Base-by-base conservation (phyloP, 2,113 vertebrate species). In the Cacatua alba region DNA sequence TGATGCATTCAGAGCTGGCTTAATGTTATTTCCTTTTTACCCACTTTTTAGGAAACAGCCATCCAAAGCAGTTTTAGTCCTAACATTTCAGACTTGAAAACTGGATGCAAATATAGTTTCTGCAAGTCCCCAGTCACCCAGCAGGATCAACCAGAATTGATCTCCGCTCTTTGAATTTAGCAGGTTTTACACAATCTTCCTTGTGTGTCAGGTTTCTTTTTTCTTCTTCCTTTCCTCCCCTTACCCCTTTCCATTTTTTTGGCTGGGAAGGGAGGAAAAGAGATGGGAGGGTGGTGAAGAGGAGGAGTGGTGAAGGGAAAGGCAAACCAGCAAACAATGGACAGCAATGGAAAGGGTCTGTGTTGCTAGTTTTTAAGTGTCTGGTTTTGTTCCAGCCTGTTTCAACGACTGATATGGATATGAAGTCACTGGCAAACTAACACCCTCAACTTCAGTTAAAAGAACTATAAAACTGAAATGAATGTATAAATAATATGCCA, bases 401-500 rank as follows among this genome's bases (percentile, higher is more conserved):
- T 95, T 86, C 67, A 83, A 94, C 80, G 18, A 90, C 94, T 76
- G 88, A 74, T 90, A 91, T 59, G 87, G 88, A 95, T 95, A 90
- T 60, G 68, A 90, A 95, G 88, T 92, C 93, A 72, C 48, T 13
- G 63, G 86, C 94, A 97, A 97, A 96, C 88, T 95, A 96, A 95
- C 86, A 96, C 82, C 89, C 88, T 92, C 96, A 97, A 97, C 95
- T 98, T 98, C 94, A 97, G 93, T 97, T 96, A 64, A 81, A 94
- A 91, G 82, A 95, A 95, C 77, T 92, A 97, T 96, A 97, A 98
- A 98, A 98, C 98, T 98, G 97, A 98, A 98, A 99, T 98, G 98
- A 99, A 99, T 99, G 98, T 98, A 98, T 99, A 99, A 99, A 99
- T 99, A 98, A 99, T 99, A 98, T 98, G 98, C 98, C 98, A 98